These are phyloP conservation scores for Bradypus variegatus DNA, from an alignment of 2,797 vertebrate species.

Conservation along the genomic window DNA sequence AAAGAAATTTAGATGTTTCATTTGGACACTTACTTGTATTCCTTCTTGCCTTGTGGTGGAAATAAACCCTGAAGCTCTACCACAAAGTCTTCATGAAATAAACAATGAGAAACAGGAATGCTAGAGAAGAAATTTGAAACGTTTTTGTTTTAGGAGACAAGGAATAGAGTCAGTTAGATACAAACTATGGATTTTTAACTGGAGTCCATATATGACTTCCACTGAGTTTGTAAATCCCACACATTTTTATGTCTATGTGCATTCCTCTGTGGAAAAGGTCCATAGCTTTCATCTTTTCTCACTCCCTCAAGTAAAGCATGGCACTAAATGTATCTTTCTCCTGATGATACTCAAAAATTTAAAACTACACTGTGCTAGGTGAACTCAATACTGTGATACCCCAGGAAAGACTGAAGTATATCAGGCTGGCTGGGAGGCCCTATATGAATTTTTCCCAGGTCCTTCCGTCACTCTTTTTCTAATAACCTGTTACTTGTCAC, in stretches of 20 bases:
- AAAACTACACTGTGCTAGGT: neutral
- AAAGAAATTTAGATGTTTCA: neutral
- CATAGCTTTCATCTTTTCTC: neutral
- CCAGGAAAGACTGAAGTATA: neutral
- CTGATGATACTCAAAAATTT: neutral
- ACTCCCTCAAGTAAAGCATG: neutral
- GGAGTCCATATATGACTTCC: neutral
- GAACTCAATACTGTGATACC: neutral
- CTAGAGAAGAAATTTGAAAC: slow-evolving; percentile 64
- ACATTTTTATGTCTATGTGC: neutral
- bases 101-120: slow-evolving; percentile 84
- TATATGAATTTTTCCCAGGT: neutral
- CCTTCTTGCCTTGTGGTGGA: slow-evolving; percentile 64
- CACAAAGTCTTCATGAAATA: slow-evolving; percentile 81
- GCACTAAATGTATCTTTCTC: neutral
- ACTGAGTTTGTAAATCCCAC: neutral
- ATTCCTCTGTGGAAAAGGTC: neutral
- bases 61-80: slow-evolving; percentile 89
- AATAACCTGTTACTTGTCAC: neutral
- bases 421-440: neutral
- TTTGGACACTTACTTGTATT: slow-evolving; percentile 77
- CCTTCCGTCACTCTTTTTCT: neutral
- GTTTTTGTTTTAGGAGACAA: neutral
- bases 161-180: neutral
- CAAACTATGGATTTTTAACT: neutral